Evolutionary conservation across 2,888 invertebrate genomes (phyloP).

Genomic region (Drosophila anomelani): DNA sequence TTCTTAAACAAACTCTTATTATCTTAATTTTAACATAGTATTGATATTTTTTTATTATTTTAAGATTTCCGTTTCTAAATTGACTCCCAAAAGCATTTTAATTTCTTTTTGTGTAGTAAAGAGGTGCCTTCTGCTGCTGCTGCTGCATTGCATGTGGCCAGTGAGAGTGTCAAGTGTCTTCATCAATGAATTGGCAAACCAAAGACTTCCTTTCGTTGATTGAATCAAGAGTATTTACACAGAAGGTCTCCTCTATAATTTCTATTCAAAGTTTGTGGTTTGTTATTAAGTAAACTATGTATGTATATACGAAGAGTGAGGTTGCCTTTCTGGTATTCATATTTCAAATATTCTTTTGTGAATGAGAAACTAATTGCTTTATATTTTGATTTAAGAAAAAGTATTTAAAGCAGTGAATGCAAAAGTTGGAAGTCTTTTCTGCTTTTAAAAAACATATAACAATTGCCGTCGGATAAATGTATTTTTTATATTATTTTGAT

Average conservation of each 20-base stretch:
- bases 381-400: too few species aligned
- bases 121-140: not conserved
- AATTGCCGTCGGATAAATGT: not conserved
- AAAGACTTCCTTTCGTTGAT: conserved; percentile 14
- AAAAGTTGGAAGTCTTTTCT: not conserved
- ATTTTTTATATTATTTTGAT: too few species aligned
- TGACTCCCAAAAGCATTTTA: too few species aligned
- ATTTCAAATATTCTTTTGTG: not conserved
- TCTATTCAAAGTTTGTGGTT: not conserved
- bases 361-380: not conserved
- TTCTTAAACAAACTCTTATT: not conserved
- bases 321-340: not conserved
- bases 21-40: not conserved
- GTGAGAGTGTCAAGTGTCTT: conserved; percentile 60
- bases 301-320: too few species aligned
- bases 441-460: not conserved
- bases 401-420: not conserved
- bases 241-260: not conserved
- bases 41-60: too few species aligned
- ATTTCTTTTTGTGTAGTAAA: not conserved
- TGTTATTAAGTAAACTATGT: too few species aligned
- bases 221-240: conserved; percentile 13
- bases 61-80: not conserved
- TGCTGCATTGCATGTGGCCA: conserved; percentile 8
- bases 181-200: conserved; percentile 11